These are phyloP conservation scores for Pollenia griseotomentosa DNA, from an alignment of 2,888 invertebrate species.

Conservation along the genomic window DNA sequence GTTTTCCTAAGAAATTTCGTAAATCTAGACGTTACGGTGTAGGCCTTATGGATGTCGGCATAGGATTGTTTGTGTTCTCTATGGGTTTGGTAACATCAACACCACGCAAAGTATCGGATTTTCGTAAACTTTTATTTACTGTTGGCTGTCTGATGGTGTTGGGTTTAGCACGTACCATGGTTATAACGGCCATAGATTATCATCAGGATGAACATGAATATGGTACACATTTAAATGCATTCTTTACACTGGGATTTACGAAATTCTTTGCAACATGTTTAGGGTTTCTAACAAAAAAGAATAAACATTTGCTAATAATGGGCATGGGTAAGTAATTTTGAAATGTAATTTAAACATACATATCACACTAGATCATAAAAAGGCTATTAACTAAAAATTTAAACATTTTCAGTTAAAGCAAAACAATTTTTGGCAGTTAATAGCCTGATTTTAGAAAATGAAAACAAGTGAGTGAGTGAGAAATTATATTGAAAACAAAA, in stretches of 20 bases:
- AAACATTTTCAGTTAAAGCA: too few relatives aligned
- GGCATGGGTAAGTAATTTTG: slow-evolving; percentile 77
- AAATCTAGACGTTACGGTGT: slow-evolving; percentile 95
- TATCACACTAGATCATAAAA: too few relatives aligned
- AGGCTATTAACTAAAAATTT: too few relatives aligned
- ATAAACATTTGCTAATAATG: slow-evolving; percentile 83
- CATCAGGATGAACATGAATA: slow-evolving; percentile 96
- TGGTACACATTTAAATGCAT: slow-evolving; percentile 99
- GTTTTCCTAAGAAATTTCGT: slow-evolving; percentile 93
- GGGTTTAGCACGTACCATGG: slow-evolving; percentile 87
- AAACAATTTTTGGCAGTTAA: too few relatives aligned
- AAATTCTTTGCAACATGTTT: slow-evolving; percentile 89
- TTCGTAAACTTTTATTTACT: slow-evolving; percentile 78
- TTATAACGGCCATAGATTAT: slow-evolving; percentile 89
- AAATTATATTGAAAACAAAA: too few relatives aligned
- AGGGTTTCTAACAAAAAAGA: slow-evolving; percentile 73
- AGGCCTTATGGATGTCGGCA: slow-evolving; percentile 97
- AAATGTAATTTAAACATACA: background rate
- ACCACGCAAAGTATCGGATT: slow-evolving; percentile 74
- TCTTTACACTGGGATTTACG: slow-evolving; percentile 94
- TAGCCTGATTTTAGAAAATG: too few relatives aligned
- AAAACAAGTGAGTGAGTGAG: too few relatives aligned
- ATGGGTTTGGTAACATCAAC: slow-evolving; percentile 91
- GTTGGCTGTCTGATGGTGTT: slow-evolving; percentile 85
- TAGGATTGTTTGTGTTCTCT: slow-evolving; percentile 93